These are phyloP conservation scores for Lamprologus sp. DNA, from an alignment of 2,113 vertebrate species.

Conservation along the genomic window DNA sequence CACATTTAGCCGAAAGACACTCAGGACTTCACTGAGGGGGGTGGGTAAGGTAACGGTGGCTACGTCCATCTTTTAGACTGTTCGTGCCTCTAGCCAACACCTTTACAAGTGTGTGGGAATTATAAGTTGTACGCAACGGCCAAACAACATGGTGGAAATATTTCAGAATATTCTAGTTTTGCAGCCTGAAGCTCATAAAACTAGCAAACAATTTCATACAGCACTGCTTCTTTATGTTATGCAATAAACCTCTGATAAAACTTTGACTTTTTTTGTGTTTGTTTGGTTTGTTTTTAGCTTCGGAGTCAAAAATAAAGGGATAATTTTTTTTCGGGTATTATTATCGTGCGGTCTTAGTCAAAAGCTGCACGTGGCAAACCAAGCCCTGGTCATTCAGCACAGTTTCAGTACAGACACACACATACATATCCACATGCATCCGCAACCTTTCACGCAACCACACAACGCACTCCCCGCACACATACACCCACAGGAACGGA, in stretches of 20 bases:
- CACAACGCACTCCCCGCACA: background rate
- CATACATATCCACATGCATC: slow-evolving; percentile 16
- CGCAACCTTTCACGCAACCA: background rate
- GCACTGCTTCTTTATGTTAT: background rate
- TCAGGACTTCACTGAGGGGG: background rate
- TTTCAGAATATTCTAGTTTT: background rate
- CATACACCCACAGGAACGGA: background rate
- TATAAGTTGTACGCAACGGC: background rate
- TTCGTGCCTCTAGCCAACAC: background rate
- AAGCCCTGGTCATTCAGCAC: slow-evolving; percentile 1
- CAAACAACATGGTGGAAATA: background rate
- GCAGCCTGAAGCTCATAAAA: background rate
- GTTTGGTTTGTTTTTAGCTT: background rate
- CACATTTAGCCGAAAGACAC: background rate
- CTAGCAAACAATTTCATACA: background rate
- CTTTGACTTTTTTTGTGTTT: background rate
- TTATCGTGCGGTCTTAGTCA: background rate
- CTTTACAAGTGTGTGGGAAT: background rate
- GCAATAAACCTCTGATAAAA: background rate
- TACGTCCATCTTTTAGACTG: background rate
- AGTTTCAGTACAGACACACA: slow-evolving; percentile 22
- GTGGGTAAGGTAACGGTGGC: background rate
- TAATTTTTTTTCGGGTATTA: background rate
- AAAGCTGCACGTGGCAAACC: slow-evolving; percentile 12
- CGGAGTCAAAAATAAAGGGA: background rate